A percentile compares a stretch with the other conserved stretches of the same genome.
phyloP scores from a whole-genome alignment of 2,113 vertebrate genomes.

The Elaphurus davidianus region DNA sequence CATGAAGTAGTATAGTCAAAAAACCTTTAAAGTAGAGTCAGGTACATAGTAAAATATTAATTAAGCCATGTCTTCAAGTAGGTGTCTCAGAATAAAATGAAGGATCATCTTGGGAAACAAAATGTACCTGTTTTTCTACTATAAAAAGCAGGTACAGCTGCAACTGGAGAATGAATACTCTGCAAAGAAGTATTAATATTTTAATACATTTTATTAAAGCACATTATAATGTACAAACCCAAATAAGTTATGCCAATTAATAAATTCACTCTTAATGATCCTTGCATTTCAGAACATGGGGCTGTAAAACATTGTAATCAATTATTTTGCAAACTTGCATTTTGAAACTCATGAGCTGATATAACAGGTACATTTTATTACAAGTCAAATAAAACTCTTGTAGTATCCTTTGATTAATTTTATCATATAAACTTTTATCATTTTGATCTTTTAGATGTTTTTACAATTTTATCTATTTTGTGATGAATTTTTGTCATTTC shows the following conservation, averaged over 20 bases:
- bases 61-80: not conserved
- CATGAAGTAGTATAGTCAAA: not conserved
- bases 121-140: not conserved
- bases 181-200: conserved; percentile 12
- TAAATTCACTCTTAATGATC: not conserved
- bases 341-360: not conserved
- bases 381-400: not conserved
- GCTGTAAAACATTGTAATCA: not conserved
- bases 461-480: not conserved
- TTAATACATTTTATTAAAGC: not conserved
- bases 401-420: not conserved
- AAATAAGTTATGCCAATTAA: not conserved
- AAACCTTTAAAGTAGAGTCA: not conserved
- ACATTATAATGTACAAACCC: not conserved
- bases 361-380: not conserved
- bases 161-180: conserved; percentile 5
- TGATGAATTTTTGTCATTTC: not conserved
- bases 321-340: not conserved
- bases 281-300: not conserved
- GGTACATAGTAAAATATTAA: not conserved
- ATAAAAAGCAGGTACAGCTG: not conserved
- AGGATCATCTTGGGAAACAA: not conserved
- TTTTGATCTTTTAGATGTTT: not conserved
- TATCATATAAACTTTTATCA: not conserved
- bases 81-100: not conserved